A percentile compares a stretch with the other conserved stretches of the same genome.
phyloP scores from a whole-genome alignment of 2,797 vertebrate genomes.

The Yasuhikotakia modesta region DNA sequence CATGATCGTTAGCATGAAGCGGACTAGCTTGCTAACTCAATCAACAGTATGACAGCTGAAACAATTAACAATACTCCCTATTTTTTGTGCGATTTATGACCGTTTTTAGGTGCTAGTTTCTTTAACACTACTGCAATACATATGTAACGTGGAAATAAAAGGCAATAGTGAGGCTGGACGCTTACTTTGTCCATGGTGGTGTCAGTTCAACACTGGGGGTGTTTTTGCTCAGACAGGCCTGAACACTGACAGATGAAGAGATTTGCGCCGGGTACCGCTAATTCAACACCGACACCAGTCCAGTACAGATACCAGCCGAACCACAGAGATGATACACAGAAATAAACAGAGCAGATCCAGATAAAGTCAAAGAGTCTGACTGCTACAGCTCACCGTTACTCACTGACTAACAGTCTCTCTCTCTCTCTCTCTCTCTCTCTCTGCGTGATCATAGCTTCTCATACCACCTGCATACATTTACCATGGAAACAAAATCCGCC shows the following conservation, averaged over 20 bases:
- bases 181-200: slow-evolving; percentile 60
- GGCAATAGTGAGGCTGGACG: background rate
- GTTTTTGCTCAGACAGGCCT: slow-evolving; percentile 32
- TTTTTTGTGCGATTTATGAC: background rate
- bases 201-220: slow-evolving; percentile 1
- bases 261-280: background rate
- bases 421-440: background rate
- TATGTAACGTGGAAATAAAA: background rate
- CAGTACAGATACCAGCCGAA: background rate
- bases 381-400: background rate
- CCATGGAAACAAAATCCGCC: too few relatives aligned
- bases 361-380: background rate
- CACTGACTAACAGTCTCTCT: background rate
- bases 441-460: too few relatives aligned
- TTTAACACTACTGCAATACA: background rate
- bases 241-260: slow-evolving; percentile 4
- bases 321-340: background rate
- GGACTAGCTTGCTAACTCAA: slow-evolving; percentile 43
- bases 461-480: too few relatives aligned
- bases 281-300: background rate
- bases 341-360: background rate
- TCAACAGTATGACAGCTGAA: slow-evolving; percentile 1
- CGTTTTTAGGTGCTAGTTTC: background rate
- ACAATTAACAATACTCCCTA: background rate
- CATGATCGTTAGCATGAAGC: background rate